These are phyloP conservation scores for Antennarius striatus DNA, from an alignment of 2,113 vertebrate species.

Conservation along the genomic window DNA sequence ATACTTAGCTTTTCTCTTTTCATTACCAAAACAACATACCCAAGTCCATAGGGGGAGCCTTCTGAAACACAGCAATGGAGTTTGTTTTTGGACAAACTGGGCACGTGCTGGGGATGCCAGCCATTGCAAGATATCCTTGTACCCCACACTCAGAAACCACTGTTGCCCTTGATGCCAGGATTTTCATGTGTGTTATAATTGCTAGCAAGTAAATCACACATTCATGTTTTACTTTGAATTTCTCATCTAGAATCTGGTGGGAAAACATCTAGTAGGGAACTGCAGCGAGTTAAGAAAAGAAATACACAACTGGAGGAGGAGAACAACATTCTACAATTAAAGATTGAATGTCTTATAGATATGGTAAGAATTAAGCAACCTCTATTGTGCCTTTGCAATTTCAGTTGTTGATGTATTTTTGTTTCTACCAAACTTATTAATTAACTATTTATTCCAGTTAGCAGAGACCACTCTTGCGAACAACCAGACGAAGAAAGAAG, in stretches of 20 bases:
- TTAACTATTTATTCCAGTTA: slow-evolving; percentile 76
- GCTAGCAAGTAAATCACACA: not conserved
- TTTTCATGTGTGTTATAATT: not conserved
- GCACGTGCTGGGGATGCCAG: no score
- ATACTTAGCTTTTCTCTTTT: no score
- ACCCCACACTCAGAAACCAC: no score
- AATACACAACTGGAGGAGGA: slow-evolving; percentile 94
- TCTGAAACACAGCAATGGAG: no score
- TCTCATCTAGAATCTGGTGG: slow-evolving; percentile 80
- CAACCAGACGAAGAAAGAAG: slow-evolving; percentile 91
- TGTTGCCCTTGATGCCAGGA: no score
- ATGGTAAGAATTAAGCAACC: slow-evolving; percentile 84
- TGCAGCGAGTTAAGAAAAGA: slow-evolving; percentile 87
- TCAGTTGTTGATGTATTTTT: not conserved
- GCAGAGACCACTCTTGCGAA: slow-evolving; percentile 90
- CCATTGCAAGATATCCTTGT: no score
- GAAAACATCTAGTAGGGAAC: slow-evolving; percentile 83
- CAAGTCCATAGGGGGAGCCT: no score
- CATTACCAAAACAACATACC: no score
- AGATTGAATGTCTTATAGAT: slow-evolving; percentile 93
- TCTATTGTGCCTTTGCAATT: not conserved
- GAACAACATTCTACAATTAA: slow-evolving; percentile 91
- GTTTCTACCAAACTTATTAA: not conserved
- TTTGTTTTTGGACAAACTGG: no score
- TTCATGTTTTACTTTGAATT: not conserved